These are phyloP conservation scores for Diabrotica undecimpunctata DNA, from an alignment of 1,140 invertebrate species.

Conservation along the genomic window DNA sequence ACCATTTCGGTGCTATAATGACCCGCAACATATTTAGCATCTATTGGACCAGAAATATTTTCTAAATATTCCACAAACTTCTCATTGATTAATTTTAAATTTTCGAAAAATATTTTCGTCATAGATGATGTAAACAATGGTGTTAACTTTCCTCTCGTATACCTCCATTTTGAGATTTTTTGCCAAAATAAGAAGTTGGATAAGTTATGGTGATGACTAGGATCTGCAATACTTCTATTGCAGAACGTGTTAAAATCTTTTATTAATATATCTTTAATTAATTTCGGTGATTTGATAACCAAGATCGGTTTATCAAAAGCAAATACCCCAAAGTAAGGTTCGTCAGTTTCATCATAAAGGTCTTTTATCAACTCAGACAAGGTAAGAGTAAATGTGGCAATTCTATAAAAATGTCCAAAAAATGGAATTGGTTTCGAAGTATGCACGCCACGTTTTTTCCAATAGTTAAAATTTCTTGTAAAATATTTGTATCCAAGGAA, in stretches of 20 bases:
- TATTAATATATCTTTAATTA: slow-evolving; percentile 39
- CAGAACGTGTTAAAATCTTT: slow-evolving; percentile 57
- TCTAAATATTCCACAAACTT: slow-evolving; percentile 27
- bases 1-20: slow-evolving; percentile 54
- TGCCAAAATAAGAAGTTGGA: slow-evolving; percentile 33
- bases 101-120: slow-evolving; percentile 43
- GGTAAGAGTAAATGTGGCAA: slow-evolving; percentile 28
- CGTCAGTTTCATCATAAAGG: slow-evolving; percentile 36
- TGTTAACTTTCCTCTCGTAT: slow-evolving; percentile 49
- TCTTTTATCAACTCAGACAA: slow-evolving; percentile 31
- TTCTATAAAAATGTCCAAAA: slow-evolving; percentile 43
- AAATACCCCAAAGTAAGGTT: slow-evolving; percentile 42
- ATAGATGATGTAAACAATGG: slow-evolving; percentile 54
- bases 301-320: slow-evolving; percentile 39
- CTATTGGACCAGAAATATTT: slow-evolving; percentile 20
- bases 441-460: slow-evolving; percentile 43
- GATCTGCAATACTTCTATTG: slow-evolving; percentile 39
- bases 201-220: slow-evolving; percentile 9
- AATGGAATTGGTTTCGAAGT: slow-evolving; percentile 40
- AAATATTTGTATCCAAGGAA: slow-evolving; percentile 4
- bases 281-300: slow-evolving; percentile 50
- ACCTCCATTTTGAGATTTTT: slow-evolving; percentile 49
- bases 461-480: slow-evolving; percentile 44
- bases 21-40: slow-evolving; percentile 37
- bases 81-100: slow-evolving; percentile 38